These are phyloP conservation scores for Mimumesa dahlbomi DNA, from an alignment of 2,888 invertebrate genomes.

Conservation along the genomic window DNA sequence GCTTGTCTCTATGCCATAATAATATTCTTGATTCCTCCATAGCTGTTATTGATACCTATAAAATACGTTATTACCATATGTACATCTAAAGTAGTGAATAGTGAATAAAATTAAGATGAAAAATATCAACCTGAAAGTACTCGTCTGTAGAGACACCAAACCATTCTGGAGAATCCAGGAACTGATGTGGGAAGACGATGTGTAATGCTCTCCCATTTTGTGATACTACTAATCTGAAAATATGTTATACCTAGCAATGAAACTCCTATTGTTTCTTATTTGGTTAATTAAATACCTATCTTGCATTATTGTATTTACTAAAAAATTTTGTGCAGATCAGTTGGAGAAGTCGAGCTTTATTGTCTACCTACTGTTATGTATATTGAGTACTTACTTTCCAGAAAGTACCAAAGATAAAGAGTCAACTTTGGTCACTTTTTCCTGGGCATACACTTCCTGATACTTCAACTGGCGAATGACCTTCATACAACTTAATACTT, in stretches of 20 bases:
- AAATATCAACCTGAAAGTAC: conserved; percentile 86
- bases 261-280: neutral
- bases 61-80: conserved; percentile 38
- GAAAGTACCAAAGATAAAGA: conserved; percentile 91
- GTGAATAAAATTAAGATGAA: neutral
- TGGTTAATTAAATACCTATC: neutral
- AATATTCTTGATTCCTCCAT: conserved; percentile 92
- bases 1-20: conserved; percentile 92
- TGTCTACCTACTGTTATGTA: too few relatives aligned
- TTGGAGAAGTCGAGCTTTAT: too few relatives aligned
- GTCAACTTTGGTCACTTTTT: conserved; percentile 93
- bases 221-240: conserved; percentile 89
- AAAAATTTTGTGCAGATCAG: too few relatives aligned
- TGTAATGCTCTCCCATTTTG: conserved; percentile 92
- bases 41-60: conserved; percentile 91
- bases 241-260: neutral
- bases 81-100: too few relatives aligned
- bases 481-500: conserved; percentile 91
- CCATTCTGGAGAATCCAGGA: conserved; percentile 94
- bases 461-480: conserved; percentile 89
- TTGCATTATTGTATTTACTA: too few relatives aligned
- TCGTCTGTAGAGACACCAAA: conserved; percentile 93
- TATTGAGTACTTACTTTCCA: conserved; percentile 92
- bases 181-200: conserved; percentile 93
- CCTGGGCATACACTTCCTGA: conserved; percentile 93